Evolutionary conservation across 2,113 vertebrate genomes (phyloP), one percentile per base, ranked within the genome.

Genomic region (Phylloscopus trochilus): DNA sequence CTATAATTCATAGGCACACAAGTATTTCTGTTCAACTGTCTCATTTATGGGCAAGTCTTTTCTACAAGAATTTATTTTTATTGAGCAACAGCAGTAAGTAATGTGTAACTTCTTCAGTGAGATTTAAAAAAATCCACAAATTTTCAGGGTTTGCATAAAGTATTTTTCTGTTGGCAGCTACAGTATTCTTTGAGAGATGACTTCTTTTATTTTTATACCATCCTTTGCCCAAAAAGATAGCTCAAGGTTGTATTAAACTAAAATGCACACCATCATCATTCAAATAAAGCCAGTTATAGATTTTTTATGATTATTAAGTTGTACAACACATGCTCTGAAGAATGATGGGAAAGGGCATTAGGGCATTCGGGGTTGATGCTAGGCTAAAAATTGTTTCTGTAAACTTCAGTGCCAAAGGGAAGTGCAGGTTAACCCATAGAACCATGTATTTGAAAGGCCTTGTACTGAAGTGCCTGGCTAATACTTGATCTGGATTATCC

Each of bases 1-100:
- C 89, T 85, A 47, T 95, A 96, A 90, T 88, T 97, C 86, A 91
- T 55, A 89, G 74, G 8, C 68, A 78, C 56, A 64, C 37, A 91
- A 68, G 56, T 69, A 31, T 77, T 89, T 92, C 89, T 87, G 66
- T 90, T 90, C 47, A 87, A n/a, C 80, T 92, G 69, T 78, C 35
- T 92, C 74, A 73, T 89, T 94, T 89, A 69, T 43, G 35, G 46
- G 59, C 76, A 79, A 72, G 83, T 82, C 24, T 78, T 80, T 87
- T 82, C 76, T 92, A 59, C 30, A 93, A 87, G 4, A 82, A 93
- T 72, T 75, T 90, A 39, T 83, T 94, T 93, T 79, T 26, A 78
- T 74, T 92, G 72, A 83, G 82, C 72, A 95, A 81, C 64, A 78
- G 11, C 75, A 91, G 30, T 95, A 92, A 94, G 22, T 87, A 95